Base-by-base conservation (phyloP, 1,140 invertebrate genomes). In the Tribolium castaneum region DNA sequence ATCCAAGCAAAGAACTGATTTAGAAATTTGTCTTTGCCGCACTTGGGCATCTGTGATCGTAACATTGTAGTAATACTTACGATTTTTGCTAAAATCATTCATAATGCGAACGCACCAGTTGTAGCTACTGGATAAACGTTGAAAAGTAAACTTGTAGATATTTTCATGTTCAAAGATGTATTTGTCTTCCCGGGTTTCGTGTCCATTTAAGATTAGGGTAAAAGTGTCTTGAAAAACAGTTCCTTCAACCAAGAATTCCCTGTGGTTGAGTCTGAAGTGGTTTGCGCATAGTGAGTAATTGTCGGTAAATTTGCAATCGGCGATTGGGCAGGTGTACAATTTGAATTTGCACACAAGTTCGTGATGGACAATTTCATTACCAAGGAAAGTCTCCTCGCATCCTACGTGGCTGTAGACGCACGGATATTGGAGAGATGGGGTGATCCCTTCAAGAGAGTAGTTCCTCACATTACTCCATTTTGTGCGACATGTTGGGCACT, bases 401-500 rank as follows among this genome's bases (percentile, higher is more conserved):
- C 83, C 83, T 1, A 77, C 74, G 30, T 82, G 78, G 50, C 77
- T 80, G 52, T 79, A 84, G 16, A 70, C 34, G 74, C 83, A 84
- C 9, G 81, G 78, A 73, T 82, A 84, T 10, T 70, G 49, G 1
- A 84, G 59, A 49, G 77, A 75, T n/a, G 62, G 59, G 54, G 88
- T 84, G 7, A 89, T 79, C 1, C 93, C 92, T 85, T 96, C 95
- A 87, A 96, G 92, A 6, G 91, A 91, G 83, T 93, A 88, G 86
- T 95, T 95, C 73, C 94, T 89, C 76, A 93, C 93, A 82, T 92
- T 92, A 0, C 92, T 93, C 84, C 94, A 89, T n/a, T 89, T 87
- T 75, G 92, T 90, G 62, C 93, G 87, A 83, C 94, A 96, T 9
- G 93, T 92, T 7, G 94, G 94, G 86, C 94, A 96, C 34, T 87